Evolutionary conservation across 2,113 vertebrate species (phyloP).

Genomic region (Micronycteris hirsuta): DNA sequence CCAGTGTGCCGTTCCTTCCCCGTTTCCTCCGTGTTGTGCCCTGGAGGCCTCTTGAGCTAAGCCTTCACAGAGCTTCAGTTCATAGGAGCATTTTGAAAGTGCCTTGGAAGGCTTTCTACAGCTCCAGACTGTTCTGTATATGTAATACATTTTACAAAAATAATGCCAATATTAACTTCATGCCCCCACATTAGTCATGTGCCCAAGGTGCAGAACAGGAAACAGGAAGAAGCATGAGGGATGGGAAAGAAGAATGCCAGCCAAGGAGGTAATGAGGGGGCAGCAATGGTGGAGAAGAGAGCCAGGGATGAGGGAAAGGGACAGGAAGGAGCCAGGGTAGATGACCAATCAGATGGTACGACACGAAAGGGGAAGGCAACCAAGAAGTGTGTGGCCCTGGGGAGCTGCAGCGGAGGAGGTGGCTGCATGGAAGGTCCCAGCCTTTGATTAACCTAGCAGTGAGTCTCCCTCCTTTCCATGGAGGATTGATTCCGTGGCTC

Average conservation of each 20-base stretch:
- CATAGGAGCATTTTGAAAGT: background rate
- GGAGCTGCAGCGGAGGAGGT: background rate
- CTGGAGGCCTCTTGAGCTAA: background rate
- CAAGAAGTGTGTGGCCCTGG: background rate
- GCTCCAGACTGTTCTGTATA: background rate
- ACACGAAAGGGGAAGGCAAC: background rate
- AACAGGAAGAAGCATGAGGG: background rate
- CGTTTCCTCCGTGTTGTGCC: background rate
- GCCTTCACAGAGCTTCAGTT: background rate
- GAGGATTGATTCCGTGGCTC: background rate
- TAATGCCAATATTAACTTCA: background rate
- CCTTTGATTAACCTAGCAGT: rapidly evolving
- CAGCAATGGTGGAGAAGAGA: background rate
- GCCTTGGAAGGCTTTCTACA: background rate
- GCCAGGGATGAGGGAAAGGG: background rate
- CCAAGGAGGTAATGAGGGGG: background rate
- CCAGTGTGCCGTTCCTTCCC: background rate
- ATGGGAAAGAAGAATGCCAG: background rate
- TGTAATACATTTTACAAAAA: background rate
- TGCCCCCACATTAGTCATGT: background rate
- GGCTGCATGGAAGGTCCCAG: rapidly evolving
- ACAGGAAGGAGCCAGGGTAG: background rate
- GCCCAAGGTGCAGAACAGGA: background rate
- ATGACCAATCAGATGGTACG: no score
- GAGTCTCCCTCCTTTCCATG: background rate